Conservation (phyloP, 2,113 vertebrate species). For the human (Homo sapiens) region DNA sequence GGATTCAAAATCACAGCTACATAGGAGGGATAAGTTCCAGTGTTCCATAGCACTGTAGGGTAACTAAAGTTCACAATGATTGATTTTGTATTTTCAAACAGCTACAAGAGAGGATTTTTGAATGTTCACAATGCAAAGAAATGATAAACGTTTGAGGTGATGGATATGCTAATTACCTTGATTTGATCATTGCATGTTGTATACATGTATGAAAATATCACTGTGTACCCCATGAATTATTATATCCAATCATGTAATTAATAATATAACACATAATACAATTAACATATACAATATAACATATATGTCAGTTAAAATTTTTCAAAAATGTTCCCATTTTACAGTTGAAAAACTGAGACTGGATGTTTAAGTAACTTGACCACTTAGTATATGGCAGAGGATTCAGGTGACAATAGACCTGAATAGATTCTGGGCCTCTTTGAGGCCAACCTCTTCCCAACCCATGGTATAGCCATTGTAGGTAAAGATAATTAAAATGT, state of each 20-base stretch:
- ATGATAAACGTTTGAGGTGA: not conserved
- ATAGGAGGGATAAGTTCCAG: not conserved
- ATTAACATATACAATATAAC: no score
- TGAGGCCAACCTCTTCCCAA: not conserved
- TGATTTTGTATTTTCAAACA: not conserved
- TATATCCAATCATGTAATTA: no score
- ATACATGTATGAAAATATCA: not conserved
- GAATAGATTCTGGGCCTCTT: not conserved
- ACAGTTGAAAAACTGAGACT: not conserved
- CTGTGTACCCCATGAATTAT: not conserved
- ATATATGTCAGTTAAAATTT: not conserved
- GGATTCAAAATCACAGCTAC: not conserved
- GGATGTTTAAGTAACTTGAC: not conserved
- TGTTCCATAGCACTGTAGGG: not conserved
- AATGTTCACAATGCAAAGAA: not conserved
- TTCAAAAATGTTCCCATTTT: not conserved
- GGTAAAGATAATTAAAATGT: not conserved
- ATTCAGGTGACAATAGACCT: not conserved
- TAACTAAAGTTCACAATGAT: not conserved
- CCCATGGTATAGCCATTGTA: not conserved
- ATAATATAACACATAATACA: no score
- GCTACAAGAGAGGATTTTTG: not conserved
- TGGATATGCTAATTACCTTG: not conserved
- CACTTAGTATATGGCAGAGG: not conserved
- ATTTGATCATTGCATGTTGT: not conserved